Evolutionary conservation across 2,113 vertebrate species (phyloP).

Genomic region (Pelecanoides urinatrix): DNA sequence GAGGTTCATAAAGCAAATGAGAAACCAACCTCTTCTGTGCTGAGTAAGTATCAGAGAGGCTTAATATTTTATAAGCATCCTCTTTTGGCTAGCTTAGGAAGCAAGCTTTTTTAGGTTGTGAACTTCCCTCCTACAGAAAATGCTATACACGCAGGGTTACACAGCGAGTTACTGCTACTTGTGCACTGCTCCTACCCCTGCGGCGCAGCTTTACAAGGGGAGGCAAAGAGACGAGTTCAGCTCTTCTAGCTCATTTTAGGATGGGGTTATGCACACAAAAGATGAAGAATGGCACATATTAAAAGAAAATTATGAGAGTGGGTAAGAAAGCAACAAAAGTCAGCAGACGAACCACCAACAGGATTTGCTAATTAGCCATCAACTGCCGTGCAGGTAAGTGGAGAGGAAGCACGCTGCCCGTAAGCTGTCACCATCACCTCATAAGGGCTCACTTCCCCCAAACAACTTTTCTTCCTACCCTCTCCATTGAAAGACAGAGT

Average conservation of each 20-base stretch:
- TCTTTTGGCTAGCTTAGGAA: background rate
- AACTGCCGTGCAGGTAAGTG: background rate
- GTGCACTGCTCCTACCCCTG: background rate
- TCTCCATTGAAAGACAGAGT: background rate
- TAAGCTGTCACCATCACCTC: background rate
- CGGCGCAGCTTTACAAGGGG: background rate
- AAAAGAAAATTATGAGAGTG: background rate
- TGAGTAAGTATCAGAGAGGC: accelerated
- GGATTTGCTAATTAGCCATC: background rate
- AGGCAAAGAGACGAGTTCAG: background rate
- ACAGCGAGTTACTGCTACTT: accelerated
- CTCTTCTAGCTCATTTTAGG: background rate
- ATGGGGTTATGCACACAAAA: background rate
- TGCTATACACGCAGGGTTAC: background rate
- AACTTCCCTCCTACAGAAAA: background rate
- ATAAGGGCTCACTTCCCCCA: background rate
- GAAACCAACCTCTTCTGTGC: background rate
- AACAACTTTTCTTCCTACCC: background rate
- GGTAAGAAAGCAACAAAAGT: background rate
- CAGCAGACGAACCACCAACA: background rate
- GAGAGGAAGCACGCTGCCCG: accelerated
- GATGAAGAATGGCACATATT: background rate
- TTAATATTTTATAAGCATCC: background rate
- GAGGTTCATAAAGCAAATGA: background rate
- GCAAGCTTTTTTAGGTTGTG: background rate